A percentile compares a stretch with the other conserved stretches of the same genome.
These are phyloP conservation scores for Neodon shergylaensis DNA, from an alignment of 2,113 vertebrate genomes.

Conservation along the genomic window DNA sequence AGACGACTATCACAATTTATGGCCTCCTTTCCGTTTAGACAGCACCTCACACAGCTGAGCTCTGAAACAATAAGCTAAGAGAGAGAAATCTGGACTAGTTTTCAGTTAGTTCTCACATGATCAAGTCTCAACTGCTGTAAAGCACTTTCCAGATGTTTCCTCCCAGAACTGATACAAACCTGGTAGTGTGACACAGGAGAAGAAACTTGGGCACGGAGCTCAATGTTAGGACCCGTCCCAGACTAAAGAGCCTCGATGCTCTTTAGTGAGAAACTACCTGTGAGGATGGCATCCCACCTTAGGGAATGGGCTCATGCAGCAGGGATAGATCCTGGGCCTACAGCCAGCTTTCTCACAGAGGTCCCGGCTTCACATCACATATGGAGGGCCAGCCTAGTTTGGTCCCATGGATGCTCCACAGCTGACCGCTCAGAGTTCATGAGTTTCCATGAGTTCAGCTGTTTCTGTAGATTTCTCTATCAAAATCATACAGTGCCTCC, in stretches of 20 bases:
- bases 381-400: no score
- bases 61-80: neutral
- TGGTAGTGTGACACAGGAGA: neutral
- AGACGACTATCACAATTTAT: neutral
- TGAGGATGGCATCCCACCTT: neutral
- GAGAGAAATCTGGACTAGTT: neutral
- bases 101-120: neutral
- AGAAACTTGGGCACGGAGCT: neutral
- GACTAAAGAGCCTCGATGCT: neutral
- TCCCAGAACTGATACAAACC: neutral
- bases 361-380: no score
- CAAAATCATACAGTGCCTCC: no score
- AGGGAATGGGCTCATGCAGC: no score
- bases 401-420: no score
- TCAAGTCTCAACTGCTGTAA: neutral
- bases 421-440: no score
- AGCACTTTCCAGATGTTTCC: neutral
- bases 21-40: neutral
- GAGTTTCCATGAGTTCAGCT: no score
- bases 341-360: no score
- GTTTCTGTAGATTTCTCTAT: no score
- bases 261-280: neutral
- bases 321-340: no score
- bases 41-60: neutral
- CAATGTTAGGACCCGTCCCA: neutral